Evolutionary conservation across 2,888 invertebrate genomes (phyloP), one percentile per base, ranked within the genome.

Genomic region (Homarus gammarus): DNA sequence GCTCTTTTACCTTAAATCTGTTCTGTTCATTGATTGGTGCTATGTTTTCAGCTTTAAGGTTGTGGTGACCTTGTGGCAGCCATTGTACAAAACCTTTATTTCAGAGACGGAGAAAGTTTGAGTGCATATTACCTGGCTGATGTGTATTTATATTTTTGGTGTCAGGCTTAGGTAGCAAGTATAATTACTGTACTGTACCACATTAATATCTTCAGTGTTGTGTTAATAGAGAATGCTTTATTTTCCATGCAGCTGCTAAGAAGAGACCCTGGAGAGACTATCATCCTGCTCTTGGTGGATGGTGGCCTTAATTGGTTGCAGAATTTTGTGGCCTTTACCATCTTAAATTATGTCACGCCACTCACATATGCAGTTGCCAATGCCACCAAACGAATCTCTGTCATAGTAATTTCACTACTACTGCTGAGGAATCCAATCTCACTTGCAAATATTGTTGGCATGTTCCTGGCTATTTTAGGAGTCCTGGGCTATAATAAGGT

Each of bases 341-440:
- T 99, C 85, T 95, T 99, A 92, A 97, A 92, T 70, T 93, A 95
- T 93, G 97, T 99, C 64, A 96, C 98, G n/a, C 98, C 99, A 68
- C 95, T 99, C 51, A 97, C 98, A 0, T 99, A 99, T 94, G 98
- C 98, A 0, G 98, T 99, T 87, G 98, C 98, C 84, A 99, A 97
- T 94, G 97, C 98, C 40, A 98, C 98, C 84, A 99, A 99, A 94
- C 95, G 99, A 93, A 97, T 98, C 92, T 97, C 96, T 93, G 97
- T 99, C 87, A 99, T 99, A 93, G 96, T 95, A 18, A 96, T 97
- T 51, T 98, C 99, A 77, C 95, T 99, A 92, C 94, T 98, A 92
- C 95, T 98, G 93, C 95, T 99, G 92, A 96, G 97, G 85, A 99
- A 99, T 95, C 99, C 99, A 5, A 98, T 99, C 64, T 97, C 98